Evolutionary conservation across 2,888 invertebrate genomes (phyloP), one percentile per base, ranked within the genome.

Genomic region (Ptychoptera contaminata): DNA sequence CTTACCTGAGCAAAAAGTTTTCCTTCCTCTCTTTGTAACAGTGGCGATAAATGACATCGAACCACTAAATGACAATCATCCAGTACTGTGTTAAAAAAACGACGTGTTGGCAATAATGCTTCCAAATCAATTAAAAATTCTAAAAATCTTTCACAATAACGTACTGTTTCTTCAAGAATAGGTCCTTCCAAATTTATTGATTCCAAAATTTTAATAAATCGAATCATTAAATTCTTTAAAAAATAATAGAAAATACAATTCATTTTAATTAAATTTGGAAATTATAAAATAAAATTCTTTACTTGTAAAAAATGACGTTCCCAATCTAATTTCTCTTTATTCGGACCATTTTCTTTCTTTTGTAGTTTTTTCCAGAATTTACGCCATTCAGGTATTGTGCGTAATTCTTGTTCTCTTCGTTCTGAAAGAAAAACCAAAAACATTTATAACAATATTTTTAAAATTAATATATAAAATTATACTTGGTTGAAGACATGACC

Each of bases 121-220:
- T 97, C 96, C 53, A 99, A 69, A 63, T 98, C 98, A 46, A 96
- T 93, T 66, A 97, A 74, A 50, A 99, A 70, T 67, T 98, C 96
- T 48, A 99, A 63, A 66, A 97, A 96, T 37, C 96, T 73, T 68
- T 98, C 97, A 64, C 93, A 93, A 62, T 92, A 96, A 53, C 71
- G 67, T 37, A 79, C 70, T 46, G 70, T 71, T 54, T 76, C 70
- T 2, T 67, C 55, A 40, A 72, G 68, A 1, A 78, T 58, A 9
- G 70, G 70, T 41, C 79, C 84, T 47, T 72, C 70, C 40, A 70
- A 67, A 0, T 79, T 74, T 49, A 94, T 77, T 2, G 72, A 72
- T 59, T 88, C 86, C 52, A 98, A 62, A 47, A 88, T 74, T 11
- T 70, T 67, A 67, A 92, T 77, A 61, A 94, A 98, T 60, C 86